Conservation (phyloP, 2,797 vertebrate species). For the Hemitrygon akajei region DNA sequence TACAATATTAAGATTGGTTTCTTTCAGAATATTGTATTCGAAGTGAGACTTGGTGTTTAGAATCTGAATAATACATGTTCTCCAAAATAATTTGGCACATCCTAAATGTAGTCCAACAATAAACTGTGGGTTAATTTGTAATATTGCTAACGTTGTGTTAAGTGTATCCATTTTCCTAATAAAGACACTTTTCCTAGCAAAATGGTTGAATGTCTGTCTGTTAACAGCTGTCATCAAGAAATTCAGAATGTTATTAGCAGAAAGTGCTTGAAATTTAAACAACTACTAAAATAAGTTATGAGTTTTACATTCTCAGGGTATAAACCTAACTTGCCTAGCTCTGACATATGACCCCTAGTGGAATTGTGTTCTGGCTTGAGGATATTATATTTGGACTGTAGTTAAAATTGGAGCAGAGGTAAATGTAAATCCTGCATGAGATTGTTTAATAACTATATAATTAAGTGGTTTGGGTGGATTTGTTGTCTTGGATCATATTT, state of each 20-base stretch:
- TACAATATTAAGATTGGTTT: not conserved
- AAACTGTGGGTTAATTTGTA: not conserved
- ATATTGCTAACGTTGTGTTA: not conserved
- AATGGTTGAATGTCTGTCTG: slow-evolving; percentile 29
- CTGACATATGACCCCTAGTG: not conserved
- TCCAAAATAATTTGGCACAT: not conserved
- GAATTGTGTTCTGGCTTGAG: not conserved
- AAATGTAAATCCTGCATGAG: not conserved
- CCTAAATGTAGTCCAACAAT: not conserved
- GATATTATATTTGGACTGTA: not conserved
- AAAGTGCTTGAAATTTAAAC: not conserved
- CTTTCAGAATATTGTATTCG: slow-evolving; percentile 12
- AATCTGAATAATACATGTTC: not conserved
- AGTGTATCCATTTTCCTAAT: slow-evolving; percentile 6
- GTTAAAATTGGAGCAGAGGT: not conserved
- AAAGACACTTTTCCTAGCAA: slow-evolving; percentile 21
- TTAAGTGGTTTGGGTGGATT: not conserved
- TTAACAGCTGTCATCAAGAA: not conserved
- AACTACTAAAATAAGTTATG: not conserved
- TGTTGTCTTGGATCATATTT: not conserved
- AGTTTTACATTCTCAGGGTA: not conserved
- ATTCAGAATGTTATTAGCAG: not conserved
- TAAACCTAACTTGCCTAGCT: not conserved
- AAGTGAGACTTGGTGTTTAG: slow-evolving; percentile 17
- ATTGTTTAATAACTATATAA: not conserved